Base-by-base conservation (phyloP, 2,888 invertebrate species). In the Zele albiditarsus region DNA sequence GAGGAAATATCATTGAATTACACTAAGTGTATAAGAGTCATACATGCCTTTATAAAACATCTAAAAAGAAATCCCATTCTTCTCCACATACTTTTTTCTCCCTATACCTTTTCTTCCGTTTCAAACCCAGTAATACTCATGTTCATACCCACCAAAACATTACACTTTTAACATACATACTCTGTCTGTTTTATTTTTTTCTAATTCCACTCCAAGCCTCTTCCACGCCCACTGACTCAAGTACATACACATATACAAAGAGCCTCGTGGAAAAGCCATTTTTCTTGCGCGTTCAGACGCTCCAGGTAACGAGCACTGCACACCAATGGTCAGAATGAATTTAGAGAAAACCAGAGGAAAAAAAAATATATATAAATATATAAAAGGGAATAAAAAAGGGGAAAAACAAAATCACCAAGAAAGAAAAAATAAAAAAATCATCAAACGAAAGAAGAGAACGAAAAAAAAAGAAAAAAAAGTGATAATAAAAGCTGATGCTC, bases 191-290 rank as follows among this genome's bases (percentile, higher is more conserved):
- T 53, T 23, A 20, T 53, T 49, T 53, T 20, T 20, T 53, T 20
- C 8, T 53, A 23, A 53, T 53, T 23, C 20, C 23, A 20, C 53
- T 53, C 10, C 5, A 6, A 10, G 53, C 20, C 23, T 20, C 53
- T 53, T 53, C 53, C 53, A 53, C 53, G 53, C 53, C 53, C 53
- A 53, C 53, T 53, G n/a, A 53, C 20, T 53, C 8, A 53, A 53
- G 5, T 20, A 20, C 20, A n/a, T 53, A 20, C n/a, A 53, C n/a
- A 46, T n/a, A 20, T 10, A 53, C 53, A 53, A 53, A 53, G 20
- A 63, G 63, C 20, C 33, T 63, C n/a, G 27, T 27, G 31, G 31
- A 63, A 63, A 63, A 63, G 63, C 63, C 31, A 63, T 63, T 63
- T 63, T 63, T 63, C 63, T 63, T 31, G 8, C 62, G 16, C 31